Percentiles rank a stretch among this genome's conserved stretches.
phyloP scores from a whole-genome alignment of 2,888 invertebrate species.

The Tetramorium bicarinatum region DNA sequence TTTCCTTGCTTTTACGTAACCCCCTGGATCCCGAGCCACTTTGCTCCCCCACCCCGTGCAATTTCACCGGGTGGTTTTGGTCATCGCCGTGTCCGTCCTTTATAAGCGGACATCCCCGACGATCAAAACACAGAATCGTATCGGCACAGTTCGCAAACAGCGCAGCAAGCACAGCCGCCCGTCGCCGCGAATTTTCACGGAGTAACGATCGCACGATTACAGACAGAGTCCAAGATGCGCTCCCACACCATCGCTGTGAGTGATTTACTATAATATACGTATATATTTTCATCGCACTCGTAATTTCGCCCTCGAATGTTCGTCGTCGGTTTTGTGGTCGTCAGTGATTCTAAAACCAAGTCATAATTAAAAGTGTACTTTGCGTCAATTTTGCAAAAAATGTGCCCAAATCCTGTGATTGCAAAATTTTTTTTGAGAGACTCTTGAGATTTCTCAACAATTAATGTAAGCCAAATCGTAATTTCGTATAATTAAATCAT shows the following conservation, averaged over 20 bases:
- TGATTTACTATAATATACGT: slow-evolving; percentile 60
- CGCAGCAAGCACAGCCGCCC: neutral
- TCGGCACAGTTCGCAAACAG: slow-evolving; percentile 67
- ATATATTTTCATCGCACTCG: neutral
- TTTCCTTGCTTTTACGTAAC: slow-evolving; percentile 84
- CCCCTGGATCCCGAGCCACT: slow-evolving; percentile 68
- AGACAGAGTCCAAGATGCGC: slow-evolving; percentile 77
- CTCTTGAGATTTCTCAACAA: neutral
- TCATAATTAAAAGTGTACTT: neutral
- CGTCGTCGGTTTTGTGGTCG: slow-evolving; percentile 1
- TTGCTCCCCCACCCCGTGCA: slow-evolving; percentile 76
- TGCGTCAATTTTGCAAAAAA: neutral
- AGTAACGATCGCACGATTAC: slow-evolving; percentile 22
- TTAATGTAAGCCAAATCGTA: neutral
- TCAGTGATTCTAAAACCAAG: slow-evolving; percentile 13
- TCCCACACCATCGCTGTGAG: slow-evolving; percentile 82
- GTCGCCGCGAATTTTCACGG: slow-evolving; percentile 23
- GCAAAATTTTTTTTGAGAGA: neutral
- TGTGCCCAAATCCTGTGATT: slow-evolving; percentile 31
- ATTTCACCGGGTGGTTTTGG: slow-evolving; percentile 83
- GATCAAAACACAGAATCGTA: slow-evolving; percentile 82
- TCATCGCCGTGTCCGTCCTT: slow-evolving; percentile 80
- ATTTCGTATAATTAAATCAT: neutral
- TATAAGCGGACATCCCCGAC: slow-evolving; percentile 84
- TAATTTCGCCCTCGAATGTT: neutral